Evolutionary conservation across 2,113 vertebrate genomes (phyloP).

Genomic region (Poecile atricapillus): DNA sequence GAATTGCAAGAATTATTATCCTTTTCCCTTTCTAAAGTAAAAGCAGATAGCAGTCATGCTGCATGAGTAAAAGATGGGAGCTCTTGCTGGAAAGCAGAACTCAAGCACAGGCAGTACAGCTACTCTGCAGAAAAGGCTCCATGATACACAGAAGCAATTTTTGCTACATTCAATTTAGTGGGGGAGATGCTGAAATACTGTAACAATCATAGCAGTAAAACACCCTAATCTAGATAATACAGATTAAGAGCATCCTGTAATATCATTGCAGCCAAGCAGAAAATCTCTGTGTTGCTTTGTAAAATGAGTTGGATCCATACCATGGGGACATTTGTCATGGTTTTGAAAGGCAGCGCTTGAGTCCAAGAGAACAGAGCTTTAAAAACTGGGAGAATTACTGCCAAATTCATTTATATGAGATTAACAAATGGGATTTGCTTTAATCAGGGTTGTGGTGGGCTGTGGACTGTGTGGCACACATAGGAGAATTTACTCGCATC

Average conservation of each 20-base stretch:
- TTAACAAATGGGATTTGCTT: slow-evolving; percentile 1
- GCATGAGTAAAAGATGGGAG: not conserved
- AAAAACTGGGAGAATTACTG: not conserved
- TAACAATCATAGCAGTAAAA: slow-evolving; percentile 13
- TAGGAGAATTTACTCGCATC: rapidly evolving
- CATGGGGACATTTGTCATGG: not conserved
- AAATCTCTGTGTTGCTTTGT: slow-evolving; percentile 38
- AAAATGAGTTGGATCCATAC: slow-evolving; percentile 20
- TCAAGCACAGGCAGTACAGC: not conserved
- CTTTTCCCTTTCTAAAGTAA: not conserved
- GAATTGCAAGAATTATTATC: not conserved
- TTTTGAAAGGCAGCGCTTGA: not conserved
- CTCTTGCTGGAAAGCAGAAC: not conserved
- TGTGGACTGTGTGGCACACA: not conserved
- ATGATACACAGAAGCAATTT: not conserved
- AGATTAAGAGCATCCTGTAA: slow-evolving; percentile 53
- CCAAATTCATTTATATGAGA: slow-evolving; percentile 4
- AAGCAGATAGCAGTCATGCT: not conserved
- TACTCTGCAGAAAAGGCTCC: not conserved
- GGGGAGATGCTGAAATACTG: not conserved
- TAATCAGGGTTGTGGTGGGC: not conserved
- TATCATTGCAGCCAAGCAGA: slow-evolving; percentile 28
- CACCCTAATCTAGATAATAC: slow-evolving; percentile 26
- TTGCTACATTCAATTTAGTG: not conserved
- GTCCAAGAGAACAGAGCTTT: not conserved